Conservation (phyloP, 1,140 invertebrate species). For the Sarcophaga bullata region DNA sequence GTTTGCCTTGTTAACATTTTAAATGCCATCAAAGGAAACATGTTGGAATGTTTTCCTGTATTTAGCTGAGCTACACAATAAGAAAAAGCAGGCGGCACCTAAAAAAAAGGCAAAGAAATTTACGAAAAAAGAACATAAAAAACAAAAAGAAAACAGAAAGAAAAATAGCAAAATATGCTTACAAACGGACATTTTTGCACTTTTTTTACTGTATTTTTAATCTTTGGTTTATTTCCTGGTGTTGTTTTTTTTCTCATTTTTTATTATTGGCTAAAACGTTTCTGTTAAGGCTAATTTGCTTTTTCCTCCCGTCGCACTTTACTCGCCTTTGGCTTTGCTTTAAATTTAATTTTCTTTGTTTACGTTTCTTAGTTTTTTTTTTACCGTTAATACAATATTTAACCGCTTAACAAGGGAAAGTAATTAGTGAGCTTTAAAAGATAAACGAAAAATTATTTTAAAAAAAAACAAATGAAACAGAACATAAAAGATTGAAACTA, state of each 20-base stretch:
- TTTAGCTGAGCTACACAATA: neutral
- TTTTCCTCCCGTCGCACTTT: neutral
- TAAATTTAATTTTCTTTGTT: neutral
- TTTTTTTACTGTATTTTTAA: too few relatives aligned
- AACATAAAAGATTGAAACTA: neutral
- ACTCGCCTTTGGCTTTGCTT: neutral
- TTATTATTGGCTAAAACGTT: neutral
- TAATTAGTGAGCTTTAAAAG: neutral
- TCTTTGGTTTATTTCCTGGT: neutral
- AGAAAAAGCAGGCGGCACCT: too few relatives aligned
- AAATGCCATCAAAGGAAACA: constrained; percentile 21
- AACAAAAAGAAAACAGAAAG: neutral
- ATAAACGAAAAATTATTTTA: neutral
- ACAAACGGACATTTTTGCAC: too few relatives aligned
- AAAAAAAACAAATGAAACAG: neutral
- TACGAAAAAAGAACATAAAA: neutral
- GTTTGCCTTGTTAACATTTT: neutral
- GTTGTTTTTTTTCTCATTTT: too few relatives aligned
- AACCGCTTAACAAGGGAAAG: neutral
- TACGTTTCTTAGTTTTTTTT: neutral
- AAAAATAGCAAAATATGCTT: neutral
- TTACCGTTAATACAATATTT: neutral
- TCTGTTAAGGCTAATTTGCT: neutral
- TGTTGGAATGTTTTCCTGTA: constrained; percentile 21
- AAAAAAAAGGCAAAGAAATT: too few relatives aligned